Base-by-base conservation (phyloP, 2,113 vertebrate genomes). In the Daboia siamensis region DNA sequence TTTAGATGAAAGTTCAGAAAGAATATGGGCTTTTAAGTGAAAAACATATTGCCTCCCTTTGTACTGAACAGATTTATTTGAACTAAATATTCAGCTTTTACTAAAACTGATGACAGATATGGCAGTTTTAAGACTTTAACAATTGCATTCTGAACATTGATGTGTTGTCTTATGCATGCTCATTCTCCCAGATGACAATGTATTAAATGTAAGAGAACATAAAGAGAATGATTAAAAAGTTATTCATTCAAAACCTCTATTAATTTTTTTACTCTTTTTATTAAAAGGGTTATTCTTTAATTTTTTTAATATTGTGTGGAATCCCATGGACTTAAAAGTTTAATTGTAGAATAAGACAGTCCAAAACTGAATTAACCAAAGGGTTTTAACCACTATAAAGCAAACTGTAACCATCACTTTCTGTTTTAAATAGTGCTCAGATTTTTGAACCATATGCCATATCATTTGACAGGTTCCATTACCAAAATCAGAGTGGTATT, bases 331-430 rank as follows among this genome's bases (percentile, higher is more conserved):
- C 8, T 86, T 44, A 29, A 29, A 64, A 86, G 56, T 57, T 85
- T 44, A 55, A 55, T 52, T 26, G 20, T 56, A 33, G 17, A 87
- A 33, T 57, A 80, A 55, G 9, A 15, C 8, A 1, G 51, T 10
- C 84, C 44, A 89, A 12, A 86, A 88, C 85, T 17, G 89, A 10
- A 24, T 29, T 56, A 93, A 87, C 48, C 90, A 57, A 92, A 92
- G 13, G 39, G 12, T 87, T 88, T 23, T 57, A 17, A 4, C 17
- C 87, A 94, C 39, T 91, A 39, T 46, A 89, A 2, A 91, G 29
- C 86, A 61, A 52, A 46, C n/a, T 21, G 2, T 39, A 46, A 51
- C 86, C 87, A 90, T 80, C 80, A 46, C 64, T 59, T 87, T 21
- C 4, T 89, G 26, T 56, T 24, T 92, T 44, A 95, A 86, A 69